phyloP scores from a whole-genome alignment of 2,113 vertebrate species.

The Willisornis vidua region DNA sequence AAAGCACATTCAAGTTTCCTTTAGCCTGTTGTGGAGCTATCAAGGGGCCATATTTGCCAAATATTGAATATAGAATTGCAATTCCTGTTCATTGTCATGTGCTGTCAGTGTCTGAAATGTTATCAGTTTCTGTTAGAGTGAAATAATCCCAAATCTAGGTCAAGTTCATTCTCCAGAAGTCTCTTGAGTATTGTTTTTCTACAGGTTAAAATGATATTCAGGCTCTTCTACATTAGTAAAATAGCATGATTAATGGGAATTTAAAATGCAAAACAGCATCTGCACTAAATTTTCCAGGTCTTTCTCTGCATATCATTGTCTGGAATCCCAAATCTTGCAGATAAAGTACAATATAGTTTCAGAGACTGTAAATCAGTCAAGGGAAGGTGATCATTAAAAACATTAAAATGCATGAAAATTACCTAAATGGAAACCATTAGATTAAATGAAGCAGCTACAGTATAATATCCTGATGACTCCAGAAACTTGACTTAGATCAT shows the following conservation, averaged over 20 bases:
- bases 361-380: conserved; percentile 66
- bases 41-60: background rate
- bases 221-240: conserved; percentile 16
- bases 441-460: conserved; percentile 76
- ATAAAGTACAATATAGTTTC: conserved; percentile 52
- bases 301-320: background rate
- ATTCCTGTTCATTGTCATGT: background rate
- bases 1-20: background rate
- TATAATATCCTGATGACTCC: conserved; percentile 66
- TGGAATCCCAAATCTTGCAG: conserved; percentile 16
- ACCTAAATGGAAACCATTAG: conserved; percentile 76
- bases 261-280: conserved; percentile 24
- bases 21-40: background rate
- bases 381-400: conserved; percentile 79
- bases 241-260: conserved; percentile 29
- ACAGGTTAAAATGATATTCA: background rate
- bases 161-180: background rate
- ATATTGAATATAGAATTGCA: background rate
- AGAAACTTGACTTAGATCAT: conserved; percentile 75
- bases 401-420: conserved; percentile 81
- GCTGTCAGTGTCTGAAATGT: background rate
- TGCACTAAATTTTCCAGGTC: conserved; percentile 24
- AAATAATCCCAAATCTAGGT: conserved; percentile 38
- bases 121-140: background rate
- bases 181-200: background rate